These are phyloP conservation scores for Myotis yumanensis DNA, from an alignment of 2,113 vertebrate species.

Conservation along the genomic window DNA sequence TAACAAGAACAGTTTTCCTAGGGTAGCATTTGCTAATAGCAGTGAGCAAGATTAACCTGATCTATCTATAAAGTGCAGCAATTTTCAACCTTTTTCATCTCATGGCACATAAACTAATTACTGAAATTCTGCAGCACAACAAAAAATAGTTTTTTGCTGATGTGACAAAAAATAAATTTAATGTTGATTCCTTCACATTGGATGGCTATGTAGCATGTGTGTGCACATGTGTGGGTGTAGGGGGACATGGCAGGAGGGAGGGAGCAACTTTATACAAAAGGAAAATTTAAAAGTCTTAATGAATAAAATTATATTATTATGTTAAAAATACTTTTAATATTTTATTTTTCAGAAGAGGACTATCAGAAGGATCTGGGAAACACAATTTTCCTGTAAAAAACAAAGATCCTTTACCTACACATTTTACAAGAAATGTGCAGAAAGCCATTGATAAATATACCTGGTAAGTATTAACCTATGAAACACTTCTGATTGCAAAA, in stretches of 20 bases:
- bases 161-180: not conserved
- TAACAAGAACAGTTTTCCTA: not conserved
- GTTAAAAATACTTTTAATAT: not conserved
- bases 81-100: not conserved
- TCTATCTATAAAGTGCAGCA: not conserved
- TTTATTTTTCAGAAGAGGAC: slow-evolving; percentile 69
- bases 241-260: not conserved
- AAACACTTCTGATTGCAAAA: not conserved
- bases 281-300: not conserved
- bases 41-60: too few species aligned
- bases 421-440: slow-evolving; percentile 75
- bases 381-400: not conserved
- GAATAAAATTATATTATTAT: not conserved
- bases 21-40: not conserved
- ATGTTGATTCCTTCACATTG: not conserved
- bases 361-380: slow-evolving; percentile 41
- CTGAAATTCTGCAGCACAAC: not conserved
- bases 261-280: not conserved
- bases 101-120: not conserved
- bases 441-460: slow-evolving; percentile 68
- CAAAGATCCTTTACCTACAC: slow-evolving; percentile 63
- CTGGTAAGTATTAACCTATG: slow-evolving; percentile 56
- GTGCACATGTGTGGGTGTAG: not conserved
- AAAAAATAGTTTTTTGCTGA: not conserved
- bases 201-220: not conserved